Base-by-base conservation (phyloP, 2,113 vertebrate genomes). In the Burhinus bistriatus region DNA sequence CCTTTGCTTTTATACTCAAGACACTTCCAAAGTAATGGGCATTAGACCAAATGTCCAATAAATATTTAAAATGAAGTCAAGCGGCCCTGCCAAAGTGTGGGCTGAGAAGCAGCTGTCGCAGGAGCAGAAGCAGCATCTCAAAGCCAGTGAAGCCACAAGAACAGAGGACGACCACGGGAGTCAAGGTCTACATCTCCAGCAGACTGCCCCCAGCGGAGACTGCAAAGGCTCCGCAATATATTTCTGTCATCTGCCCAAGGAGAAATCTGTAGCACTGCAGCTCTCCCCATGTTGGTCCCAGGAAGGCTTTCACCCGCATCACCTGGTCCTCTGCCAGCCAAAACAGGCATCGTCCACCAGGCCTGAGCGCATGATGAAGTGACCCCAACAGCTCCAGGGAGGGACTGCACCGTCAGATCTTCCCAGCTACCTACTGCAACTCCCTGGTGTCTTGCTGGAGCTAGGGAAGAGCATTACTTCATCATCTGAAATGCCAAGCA, bases 321-420 rank as follows among this genome's bases (percentile, higher is more conserved):
- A 7, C 14, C 38, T 71, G 80, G 32, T 32, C 68, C 64, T 83
- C 58, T 70, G 49, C 71, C 76, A 92, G 57, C 17, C 65, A 47
- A 66, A 75, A 14, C 0, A 0, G 51, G 42, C 52, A 1, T 16
- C 11, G 1, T 19, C 52, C 61, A 51, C 64, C 7, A 0, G 0
- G 0, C 57, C 22, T 0, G 0, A 52, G 57, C 0, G 11, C 2
- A 1, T 34, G 64, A 29, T 32, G 51, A 27, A 86, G 57, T 30
- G 77, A 84, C 26, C 38, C 61, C 2, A 9, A 27, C 44, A 72
- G 66, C 57, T 59, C 32, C 3, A 0, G 40, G 38, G 52, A 80
- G 49, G 17, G 40, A 20, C 18, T 59, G 52, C 4, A 2, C 4
- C 4, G 10, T 10, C 29, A 9, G 14, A 34, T 52, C 57, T 68